Percentiles rank a stretch among this genome's conserved stretches.
Evolutionary conservation across 2,797 vertebrate genomes (phyloP).

Genomic region (Coreius guichenoti): DNA sequence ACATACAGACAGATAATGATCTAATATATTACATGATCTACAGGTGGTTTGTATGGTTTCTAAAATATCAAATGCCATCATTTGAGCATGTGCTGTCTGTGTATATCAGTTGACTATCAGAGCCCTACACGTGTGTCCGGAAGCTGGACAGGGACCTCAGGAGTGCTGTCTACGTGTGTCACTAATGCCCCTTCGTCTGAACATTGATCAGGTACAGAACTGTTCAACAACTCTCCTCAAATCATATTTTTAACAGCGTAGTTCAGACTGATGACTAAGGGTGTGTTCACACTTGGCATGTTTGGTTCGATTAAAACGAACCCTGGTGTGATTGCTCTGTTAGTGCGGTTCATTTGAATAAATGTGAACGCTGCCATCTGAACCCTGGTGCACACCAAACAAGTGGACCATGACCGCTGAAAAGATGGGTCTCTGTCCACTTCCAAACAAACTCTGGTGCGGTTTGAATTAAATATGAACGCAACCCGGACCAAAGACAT

Average conservation of each 20-base stretch:
- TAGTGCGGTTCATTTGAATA: too few species aligned
- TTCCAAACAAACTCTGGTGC: too few species aligned
- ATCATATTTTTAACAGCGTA: not conserved
- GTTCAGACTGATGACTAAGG: not conserved
- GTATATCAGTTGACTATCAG: slow-evolving; percentile 87
- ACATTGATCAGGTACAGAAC: slow-evolving; percentile 91
- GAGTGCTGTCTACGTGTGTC: slow-evolving; percentile 95
- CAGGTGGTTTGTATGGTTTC: not conserved
- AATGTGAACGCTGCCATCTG: too few species aligned
- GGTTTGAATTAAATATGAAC: too few species aligned
- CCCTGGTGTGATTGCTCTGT: too few species aligned
- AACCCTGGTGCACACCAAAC: too few species aligned
- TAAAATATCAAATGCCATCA: not conserved
- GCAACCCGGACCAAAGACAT: too few species aligned
- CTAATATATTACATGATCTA: not conserved
- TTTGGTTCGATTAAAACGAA: too few species aligned
- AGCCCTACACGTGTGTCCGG: slow-evolving; percentile 92
- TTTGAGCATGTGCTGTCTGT: not conserved
- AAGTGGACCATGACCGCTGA: too few species aligned
- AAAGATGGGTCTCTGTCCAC: too few species aligned
- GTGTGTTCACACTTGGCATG: too few species aligned
- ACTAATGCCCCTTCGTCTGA: slow-evolving; percentile 96
- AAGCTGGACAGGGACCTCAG: slow-evolving; percentile 90
- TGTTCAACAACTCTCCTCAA: not conserved
- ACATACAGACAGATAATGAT: slow-evolving; percentile 2